Base-by-base conservation (phyloP, 2,113 vertebrate genomes). In the Pteropus alecto region DNA sequence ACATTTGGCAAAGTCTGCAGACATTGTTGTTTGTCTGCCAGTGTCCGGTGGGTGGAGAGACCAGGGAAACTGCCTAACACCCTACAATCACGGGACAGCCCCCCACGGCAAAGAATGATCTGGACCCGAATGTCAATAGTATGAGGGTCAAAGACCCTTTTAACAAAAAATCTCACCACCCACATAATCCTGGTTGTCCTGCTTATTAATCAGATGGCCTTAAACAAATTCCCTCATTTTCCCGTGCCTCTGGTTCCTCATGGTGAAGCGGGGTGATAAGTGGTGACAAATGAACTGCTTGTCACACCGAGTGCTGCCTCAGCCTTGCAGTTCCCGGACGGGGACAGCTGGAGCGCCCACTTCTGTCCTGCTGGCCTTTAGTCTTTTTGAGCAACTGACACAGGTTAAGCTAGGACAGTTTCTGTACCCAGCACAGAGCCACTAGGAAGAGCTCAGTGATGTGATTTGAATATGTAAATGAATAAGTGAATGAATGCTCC, bases 381-480 rank as follows among this genome's bases (percentile, higher is more conserved):
- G 58, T 26, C 70, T 22, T 43, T 35, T 1, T 1, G 10, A 38
- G 46, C 28, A 9, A 11, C 4, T 5, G 33, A 30, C 10, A 35
- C 38, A n/a, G 15, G 26, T n/a, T 33, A 18, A 18, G 54, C 43
- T 0, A 51, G 65, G 51, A 24, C 63, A n/a, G n/a, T 6, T 8
- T 1, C 26, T 4, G 10, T 11, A 5, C 18, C 30, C 46, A 46
- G 86, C 88, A 30, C 46, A 83, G 41, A 18, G 48, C 70, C 89
- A 2, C 56, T 0, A 13, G 78, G 51, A 90, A 11, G 13, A 1
- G 2, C 43, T 11, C 2, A 2, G 1, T 0, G 22, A 60, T 5
- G 5, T 5, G 14, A 3, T 2, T 0, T 21, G 21, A 71, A 12
- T 2, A 5, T 3, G 26, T 0, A 7, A 56, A 41, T 0, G 61